A percentile compares a stretch with the other conserved stretches of the same genome.
These are phyloP conservation scores for Acanthaster planci DNA, from an alignment of 35 echinoderm and acorn worm genomes.

Conservation along the genomic window DNA sequence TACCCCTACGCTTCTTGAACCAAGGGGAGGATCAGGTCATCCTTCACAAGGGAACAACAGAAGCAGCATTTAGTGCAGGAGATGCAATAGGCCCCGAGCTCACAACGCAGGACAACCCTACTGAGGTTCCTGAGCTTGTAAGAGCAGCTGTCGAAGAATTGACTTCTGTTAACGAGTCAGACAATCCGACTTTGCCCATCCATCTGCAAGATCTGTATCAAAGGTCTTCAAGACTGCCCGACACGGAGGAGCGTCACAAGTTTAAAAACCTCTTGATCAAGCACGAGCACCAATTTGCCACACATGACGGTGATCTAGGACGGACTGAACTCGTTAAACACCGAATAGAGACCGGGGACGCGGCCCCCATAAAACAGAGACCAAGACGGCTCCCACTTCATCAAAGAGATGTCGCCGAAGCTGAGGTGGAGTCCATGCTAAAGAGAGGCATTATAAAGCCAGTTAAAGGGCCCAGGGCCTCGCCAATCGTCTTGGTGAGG, in stretches of 20 bases:
- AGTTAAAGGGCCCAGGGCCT: conserved; percentile 39
- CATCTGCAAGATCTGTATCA: background rate
- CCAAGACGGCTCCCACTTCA: conserved; percentile 35
- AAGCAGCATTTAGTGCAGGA: background rate
- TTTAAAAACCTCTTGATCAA: background rate
- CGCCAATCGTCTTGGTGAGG: conserved; percentile 31
- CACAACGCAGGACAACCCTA: background rate
- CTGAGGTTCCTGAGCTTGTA: background rate
- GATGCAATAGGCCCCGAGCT: conserved; percentile 1
- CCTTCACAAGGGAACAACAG: background rate
- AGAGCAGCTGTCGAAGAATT: too few relatives aligned
- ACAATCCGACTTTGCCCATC: background rate
- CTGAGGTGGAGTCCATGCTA: conserved; percentile 28
- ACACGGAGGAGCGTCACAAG: background rate
- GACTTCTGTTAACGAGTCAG: too few relatives aligned
- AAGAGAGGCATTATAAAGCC: background rate
- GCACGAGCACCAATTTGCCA: background rate
- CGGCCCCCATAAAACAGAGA: conserved; percentile 39
- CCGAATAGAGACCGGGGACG: conserved; percentile 45
- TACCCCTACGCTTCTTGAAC: background rate
- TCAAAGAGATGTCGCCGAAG: conserved; percentile 3
- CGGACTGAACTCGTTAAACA: conserved; percentile 46
- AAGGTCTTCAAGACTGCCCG: background rate
- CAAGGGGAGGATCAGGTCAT: background rate
- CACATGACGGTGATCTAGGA: conserved; percentile 6